phyloP scores from a whole-genome alignment of 2,797 vertebrate species.

The Molossus alvarezi region DNA sequence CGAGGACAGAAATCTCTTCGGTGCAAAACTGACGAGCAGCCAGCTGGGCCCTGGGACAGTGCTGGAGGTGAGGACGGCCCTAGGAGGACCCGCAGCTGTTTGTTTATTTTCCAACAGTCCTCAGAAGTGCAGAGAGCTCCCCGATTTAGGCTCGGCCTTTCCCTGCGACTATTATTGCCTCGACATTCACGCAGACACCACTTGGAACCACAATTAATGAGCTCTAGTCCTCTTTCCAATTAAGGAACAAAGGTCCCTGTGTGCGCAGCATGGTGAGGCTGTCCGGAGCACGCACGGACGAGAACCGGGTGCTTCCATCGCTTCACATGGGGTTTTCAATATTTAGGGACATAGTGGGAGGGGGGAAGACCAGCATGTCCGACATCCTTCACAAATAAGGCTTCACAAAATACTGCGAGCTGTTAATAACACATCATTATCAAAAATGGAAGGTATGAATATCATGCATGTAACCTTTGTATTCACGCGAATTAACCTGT shows the following conservation, averaged over 20 bases:
- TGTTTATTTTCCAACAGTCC: slow-evolving; percentile 71
- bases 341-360: slow-evolving; percentile 88
- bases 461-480: slow-evolving; percentile 68
- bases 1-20: neutral
- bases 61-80: neutral
- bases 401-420: slow-evolving; percentile 86
- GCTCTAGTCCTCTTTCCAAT: slow-evolving; percentile 89
- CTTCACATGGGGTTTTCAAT: slow-evolving; percentile 89
- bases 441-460: slow-evolving; percentile 80
- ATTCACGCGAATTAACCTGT: slow-evolving; percentile 85
- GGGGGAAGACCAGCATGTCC: slow-evolving; percentile 86
- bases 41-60: neutral
- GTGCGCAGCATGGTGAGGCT: slow-evolving; percentile 85
- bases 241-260: slow-evolving; percentile 90
- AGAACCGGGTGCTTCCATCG: slow-evolving; percentile 88
- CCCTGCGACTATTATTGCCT: slow-evolving; percentile 83
- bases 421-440: slow-evolving; percentile 81
- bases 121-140: neutral
- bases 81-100: slow-evolving; percentile 59
- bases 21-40: neutral
- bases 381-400: slow-evolving; percentile 89
- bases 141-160: slow-evolving; percentile 81
- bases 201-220: slow-evolving; percentile 89
- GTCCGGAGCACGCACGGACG: slow-evolving; percentile 87
- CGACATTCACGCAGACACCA: slow-evolving; percentile 86